Conservation (phyloP, 2,797 vertebrate species). For the Hafferia zeledoni region DNA sequence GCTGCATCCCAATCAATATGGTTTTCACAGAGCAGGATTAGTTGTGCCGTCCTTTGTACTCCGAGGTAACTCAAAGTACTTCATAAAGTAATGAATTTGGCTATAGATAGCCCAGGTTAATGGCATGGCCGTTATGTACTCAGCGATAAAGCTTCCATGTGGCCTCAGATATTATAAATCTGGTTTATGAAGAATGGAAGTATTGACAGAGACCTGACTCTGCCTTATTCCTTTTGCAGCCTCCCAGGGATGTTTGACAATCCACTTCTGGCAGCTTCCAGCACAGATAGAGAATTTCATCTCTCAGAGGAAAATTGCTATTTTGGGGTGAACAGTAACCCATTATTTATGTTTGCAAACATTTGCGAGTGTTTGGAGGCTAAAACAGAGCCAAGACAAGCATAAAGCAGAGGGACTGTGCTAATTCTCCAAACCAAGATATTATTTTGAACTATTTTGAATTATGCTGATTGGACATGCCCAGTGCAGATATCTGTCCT, state of each 20-base stretch:
- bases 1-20: neutral
- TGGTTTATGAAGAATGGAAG: constrained; percentile 28
- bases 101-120: constrained; percentile 51
- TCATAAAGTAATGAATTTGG: constrained; percentile 36
- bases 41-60: constrained; percentile 3
- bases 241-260: constrained; percentile 31
- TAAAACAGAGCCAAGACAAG: neutral
- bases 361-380: neutral
- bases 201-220: neutral
- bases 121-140: neutral
- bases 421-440: neutral
- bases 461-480: fast-evolving
- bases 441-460: neutral
- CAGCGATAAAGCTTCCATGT: neutral
- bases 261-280: neutral
- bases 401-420: neutral
- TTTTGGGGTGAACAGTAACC: neutral
- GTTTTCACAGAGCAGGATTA: neutral
- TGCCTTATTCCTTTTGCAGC: neutral
- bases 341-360: neutral
- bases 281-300: neutral
- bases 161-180: constrained; percentile 6
- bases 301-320: neutral
- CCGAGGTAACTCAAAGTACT: constrained; percentile 11
- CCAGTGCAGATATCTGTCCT: neutral